Evolutionary conservation across 2,113 vertebrate species (phyloP), one percentile per base, ranked within the genome.

Genomic region (Etheostoma spectabile): DNA sequence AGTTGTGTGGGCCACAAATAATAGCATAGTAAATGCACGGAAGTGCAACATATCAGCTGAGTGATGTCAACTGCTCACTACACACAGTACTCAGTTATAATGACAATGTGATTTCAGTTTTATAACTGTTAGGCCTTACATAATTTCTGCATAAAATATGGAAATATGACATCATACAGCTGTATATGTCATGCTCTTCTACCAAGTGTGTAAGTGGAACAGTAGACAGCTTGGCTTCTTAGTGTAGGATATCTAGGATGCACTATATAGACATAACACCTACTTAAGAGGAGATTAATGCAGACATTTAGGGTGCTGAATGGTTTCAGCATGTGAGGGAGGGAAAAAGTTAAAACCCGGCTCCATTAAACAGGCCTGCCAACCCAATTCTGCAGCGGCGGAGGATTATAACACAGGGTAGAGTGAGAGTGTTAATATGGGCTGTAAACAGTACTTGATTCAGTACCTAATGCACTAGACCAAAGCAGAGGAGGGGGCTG

Each of bases 371-470:
- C 69, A 27, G 66, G 71, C 77, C 76, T 63, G 61, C 24, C 64
- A 83, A 90, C 93, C 87, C 89, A 92, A 83, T 93, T 92, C 90
- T 88, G 57, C 42, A 59, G 77, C 33, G 13, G 65, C n/a, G 13
- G 64, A n/a, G 88, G 92, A 92, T 95, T 93, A 93, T 83, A 77
- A 89, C 86, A 84, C 85, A 53, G 77, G 46, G 69, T 69, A 88
- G 77, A 76, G 77, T 77, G 88, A 90, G 87, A 91, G 87, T 90
- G 92, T 95, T 93, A 94, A 93, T 93, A 89, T 89, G 83, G 77
- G 74, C 72, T 73, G 49, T 83, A 85, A 91, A 90, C 82, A 83
- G 82, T 19, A 42, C 86, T 86, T 63, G 80, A 77, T 24, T 86
- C 49, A 0, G 16, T 80, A 77, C 64, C 76, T 91, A 84, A 88